phyloP scores from a whole-genome alignment of 92 coral and sea anemone species.

The Bergia puertoricense region DNA sequence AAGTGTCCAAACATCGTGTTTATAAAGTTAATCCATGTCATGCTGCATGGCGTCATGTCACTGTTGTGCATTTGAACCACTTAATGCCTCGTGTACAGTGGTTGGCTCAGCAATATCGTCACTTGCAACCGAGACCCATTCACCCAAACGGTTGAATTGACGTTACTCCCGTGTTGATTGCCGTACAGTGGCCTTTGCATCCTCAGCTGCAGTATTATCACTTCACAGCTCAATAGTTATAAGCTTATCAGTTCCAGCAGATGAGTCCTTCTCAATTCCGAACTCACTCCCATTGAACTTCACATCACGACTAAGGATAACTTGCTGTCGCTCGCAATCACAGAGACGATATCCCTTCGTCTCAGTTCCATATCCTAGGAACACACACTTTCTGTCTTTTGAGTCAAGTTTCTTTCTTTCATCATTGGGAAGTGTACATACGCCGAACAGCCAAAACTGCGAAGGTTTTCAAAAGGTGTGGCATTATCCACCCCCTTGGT shows the following conservation, averaged over 20 bases:
- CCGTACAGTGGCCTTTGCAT: constrained; percentile 33
- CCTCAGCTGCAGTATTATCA: constrained; percentile 47
- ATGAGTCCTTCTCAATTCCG: constrained; percentile 44
- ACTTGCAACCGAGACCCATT: constrained; percentile 56
- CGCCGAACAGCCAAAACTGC: constrained; percentile 63
- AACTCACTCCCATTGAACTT: constrained; percentile 50
- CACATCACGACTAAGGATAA: constrained; percentile 60
- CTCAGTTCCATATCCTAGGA: constrained; percentile 65
- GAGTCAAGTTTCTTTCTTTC: constrained; percentile 67
- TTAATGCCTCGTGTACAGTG: constrained; percentile 55
- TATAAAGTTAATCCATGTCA: constrained; percentile 50
- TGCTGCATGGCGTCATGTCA: constrained; percentile 61
- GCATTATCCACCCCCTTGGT: constrained; percentile 29
- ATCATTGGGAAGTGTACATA: constrained; percentile 69
- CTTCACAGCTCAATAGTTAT: constrained; percentile 47
- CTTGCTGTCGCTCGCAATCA: constrained; percentile 51
- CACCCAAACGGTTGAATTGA: constrained; percentile 57
- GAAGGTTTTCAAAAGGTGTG: constrained; percentile 52
- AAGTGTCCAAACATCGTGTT: constrained; percentile 60
- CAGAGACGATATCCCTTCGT: constrained; percentile 56
- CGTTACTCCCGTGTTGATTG: constrained; percentile 56
- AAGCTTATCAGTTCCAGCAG: constrained; percentile 41
- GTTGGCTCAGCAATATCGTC: constrained; percentile 55
- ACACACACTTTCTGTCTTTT: constrained; percentile 58
- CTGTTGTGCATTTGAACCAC: constrained; percentile 49